phyloP scores from a whole-genome alignment of 53 echinoderm and acorn worm species.

The Holothuria scabra region DNA sequence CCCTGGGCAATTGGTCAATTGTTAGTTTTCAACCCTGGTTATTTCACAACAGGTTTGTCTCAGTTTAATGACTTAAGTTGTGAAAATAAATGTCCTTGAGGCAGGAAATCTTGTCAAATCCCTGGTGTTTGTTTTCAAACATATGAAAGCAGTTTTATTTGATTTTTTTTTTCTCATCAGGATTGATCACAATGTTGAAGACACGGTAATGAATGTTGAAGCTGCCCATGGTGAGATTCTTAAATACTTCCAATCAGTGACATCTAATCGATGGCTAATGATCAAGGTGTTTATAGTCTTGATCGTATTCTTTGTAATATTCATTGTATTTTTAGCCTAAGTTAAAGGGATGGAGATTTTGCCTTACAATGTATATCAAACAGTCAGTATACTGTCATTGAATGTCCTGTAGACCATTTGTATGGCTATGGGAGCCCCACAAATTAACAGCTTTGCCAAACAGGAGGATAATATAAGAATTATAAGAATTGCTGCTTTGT shows the following conservation, averaged over 20 bases:
- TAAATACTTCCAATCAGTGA: slow-evolving; percentile 99
- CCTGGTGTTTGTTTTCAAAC: not conserved
- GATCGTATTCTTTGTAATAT: slow-evolving; percentile 96
- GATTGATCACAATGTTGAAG: slow-evolving; percentile 93
- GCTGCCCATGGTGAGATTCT: slow-evolving; percentile 97
- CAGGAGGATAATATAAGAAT: too few relatives aligned
- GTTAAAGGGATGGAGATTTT: not conserved
- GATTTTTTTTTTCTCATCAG: slow-evolving; percentile 51
- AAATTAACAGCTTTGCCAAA: too few relatives aligned
- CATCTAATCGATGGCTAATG: slow-evolving; percentile 98
- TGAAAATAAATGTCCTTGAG: not conserved
- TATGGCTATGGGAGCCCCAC: too few relatives aligned
- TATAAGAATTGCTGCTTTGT: too few relatives aligned
- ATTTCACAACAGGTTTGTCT: too few relatives aligned
- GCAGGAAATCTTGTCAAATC: not conserved
- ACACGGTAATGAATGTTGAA: slow-evolving; percentile 91
- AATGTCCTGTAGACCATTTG: too few relatives aligned
- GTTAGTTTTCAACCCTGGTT: too few relatives aligned
- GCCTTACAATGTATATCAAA: too few relatives aligned
- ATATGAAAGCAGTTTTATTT: not conserved
- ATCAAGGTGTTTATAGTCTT: slow-evolving; percentile 95
- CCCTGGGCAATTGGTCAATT: too few relatives aligned
- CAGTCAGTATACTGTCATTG: too few relatives aligned
- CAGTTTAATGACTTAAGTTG: too few relatives aligned
- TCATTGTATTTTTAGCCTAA: slow-evolving; percentile 97